Conservation (phyloP, 2,797 vertebrate genomes). For the Rhodeus uyekii region DNA sequence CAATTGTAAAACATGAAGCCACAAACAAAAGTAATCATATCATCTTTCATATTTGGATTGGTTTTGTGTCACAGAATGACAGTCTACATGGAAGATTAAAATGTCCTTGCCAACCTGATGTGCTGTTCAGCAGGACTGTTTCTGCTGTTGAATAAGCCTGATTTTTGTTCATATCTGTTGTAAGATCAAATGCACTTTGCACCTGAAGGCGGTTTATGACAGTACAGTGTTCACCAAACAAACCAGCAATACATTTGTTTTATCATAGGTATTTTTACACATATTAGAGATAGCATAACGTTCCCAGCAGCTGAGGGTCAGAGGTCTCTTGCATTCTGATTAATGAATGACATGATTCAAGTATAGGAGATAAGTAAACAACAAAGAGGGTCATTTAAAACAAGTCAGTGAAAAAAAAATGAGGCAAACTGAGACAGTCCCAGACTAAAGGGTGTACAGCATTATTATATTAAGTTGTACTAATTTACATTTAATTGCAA, state of each 20-base stretch:
- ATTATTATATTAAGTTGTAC: neutral
- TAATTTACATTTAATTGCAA: too few species aligned
- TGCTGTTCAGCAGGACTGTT: neutral
- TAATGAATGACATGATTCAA: constrained; percentile 26
- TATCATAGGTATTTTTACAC: neutral
- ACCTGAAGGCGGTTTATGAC: neutral
- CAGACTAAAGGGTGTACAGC: neutral
- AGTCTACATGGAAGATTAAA: neutral
- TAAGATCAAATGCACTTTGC: constrained; percentile 16
- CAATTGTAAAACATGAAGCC: neutral
- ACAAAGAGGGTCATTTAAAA: neutral
- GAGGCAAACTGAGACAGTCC: neutral
- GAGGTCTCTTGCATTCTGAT: constrained; percentile 1
- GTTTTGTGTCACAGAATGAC: neutral
- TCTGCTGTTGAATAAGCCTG: neutral
- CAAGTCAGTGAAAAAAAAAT: neutral
- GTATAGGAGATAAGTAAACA: neutral
- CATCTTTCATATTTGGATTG: neutral
- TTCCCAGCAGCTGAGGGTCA: constrained; percentile 32
- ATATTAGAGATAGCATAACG: neutral
- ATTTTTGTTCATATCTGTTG: neutral
- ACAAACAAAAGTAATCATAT: neutral
- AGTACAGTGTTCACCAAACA: neutral
- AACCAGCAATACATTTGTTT: neutral
- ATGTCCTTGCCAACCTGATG: neutral